Evolutionary conservation across 2,113 vertebrate species (phyloP), one percentile per base, ranked within the genome.

Genomic region (Lonchura striata): DNA sequence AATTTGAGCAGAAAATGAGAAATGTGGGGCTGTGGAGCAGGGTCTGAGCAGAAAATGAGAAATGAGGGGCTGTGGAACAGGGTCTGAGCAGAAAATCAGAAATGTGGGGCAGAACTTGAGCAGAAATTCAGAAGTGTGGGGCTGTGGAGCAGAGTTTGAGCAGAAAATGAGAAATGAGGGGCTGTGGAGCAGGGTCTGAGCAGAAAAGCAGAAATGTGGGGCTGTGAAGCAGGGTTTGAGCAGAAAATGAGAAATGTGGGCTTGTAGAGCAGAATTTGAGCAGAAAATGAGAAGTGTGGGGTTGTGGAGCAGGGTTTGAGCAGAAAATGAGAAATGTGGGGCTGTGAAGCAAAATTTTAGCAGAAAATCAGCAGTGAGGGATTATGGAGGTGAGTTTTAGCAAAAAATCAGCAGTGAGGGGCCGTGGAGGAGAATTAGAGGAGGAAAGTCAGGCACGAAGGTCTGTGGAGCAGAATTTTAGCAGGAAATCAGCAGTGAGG

Each of bases 221-320:
- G 41, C 7, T 46, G 27, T 6, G 41, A 49, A 37, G 8, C 0
- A 1, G 2, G 0, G 5, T 2, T 50, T n/a, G 3, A 28, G 9
- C 6, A 71, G 27, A 79, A 71, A 18, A 33, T 28, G 3, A 4
- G 8, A 1, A 6, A 1, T 90, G 65, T 65, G 56, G 11, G n/a
- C 31, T 11, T 41, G 46, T 9, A 22, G 46, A 33, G 6, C 1
- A 6, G 10, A 1, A 6, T 2, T 41, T 19, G 41, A 49, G 10
- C 3, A 15, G 5, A n/a, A n/a, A n/a, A n/a, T n/a, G n/a, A 11
- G 7, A 23, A 6, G 0, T 15, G 37, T 19, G 7, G 69, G 37
- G 17, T 12, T 64, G 41, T 14, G 60, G 59, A 42, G 9, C 2
- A 13, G n/a, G n/a, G n/a, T n/a, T n/a, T n/a, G n/a, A n/a, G n/a